Evolutionary conservation across 2,888 invertebrate species (phyloP).

Genomic region (Tridacna crocea): DNA sequence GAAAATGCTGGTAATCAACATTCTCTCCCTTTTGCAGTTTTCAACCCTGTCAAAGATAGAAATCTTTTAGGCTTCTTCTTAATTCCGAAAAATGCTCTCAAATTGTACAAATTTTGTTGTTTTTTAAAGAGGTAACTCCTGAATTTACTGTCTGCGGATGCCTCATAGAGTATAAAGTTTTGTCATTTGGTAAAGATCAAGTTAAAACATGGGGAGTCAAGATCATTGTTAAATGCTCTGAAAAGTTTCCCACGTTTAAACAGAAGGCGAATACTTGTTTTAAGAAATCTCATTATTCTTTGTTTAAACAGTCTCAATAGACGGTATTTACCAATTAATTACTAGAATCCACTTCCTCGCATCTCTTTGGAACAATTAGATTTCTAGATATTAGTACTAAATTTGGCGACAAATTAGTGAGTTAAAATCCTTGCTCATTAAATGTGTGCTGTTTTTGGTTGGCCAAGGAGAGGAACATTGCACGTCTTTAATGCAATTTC

Average conservation of each 20-base stretch:
- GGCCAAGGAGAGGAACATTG: constrained; percentile 3
- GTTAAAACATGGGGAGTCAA: too few relatives aligned
- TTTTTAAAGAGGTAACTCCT: too few relatives aligned
- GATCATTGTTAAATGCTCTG: not conserved
- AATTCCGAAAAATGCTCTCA: too few relatives aligned
- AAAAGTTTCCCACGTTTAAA: constrained; percentile 29
- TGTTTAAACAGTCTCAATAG: constrained; percentile 35
- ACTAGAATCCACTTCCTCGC: constrained; percentile 27
- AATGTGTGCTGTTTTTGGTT: constrained; percentile 16
- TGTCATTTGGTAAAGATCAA: too few relatives aligned
- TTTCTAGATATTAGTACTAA: constrained; percentile 46
- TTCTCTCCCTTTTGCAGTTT: not conserved
- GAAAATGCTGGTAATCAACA: not conserved
- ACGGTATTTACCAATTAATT: constrained; percentile 48
- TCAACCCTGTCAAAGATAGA: not conserved
- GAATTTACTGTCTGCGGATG: too few relatives aligned
- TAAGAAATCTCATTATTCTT: constrained; percentile 30
- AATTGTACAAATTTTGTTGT: too few relatives aligned
- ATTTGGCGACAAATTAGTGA: constrained; percentile 49
- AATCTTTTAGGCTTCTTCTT: too few relatives aligned
- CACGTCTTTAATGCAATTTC: constrained; percentile 18
- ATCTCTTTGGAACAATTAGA: constrained; percentile 43
- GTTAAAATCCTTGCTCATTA: constrained; percentile 24
- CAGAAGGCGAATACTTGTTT: constrained; percentile 24
- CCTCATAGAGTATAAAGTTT: too few relatives aligned